Evolutionary conservation across 2,888 invertebrate genomes (phyloP), one percentile per base, ranked within the genome.

Genomic region (Sesia bembeciformis): DNA sequence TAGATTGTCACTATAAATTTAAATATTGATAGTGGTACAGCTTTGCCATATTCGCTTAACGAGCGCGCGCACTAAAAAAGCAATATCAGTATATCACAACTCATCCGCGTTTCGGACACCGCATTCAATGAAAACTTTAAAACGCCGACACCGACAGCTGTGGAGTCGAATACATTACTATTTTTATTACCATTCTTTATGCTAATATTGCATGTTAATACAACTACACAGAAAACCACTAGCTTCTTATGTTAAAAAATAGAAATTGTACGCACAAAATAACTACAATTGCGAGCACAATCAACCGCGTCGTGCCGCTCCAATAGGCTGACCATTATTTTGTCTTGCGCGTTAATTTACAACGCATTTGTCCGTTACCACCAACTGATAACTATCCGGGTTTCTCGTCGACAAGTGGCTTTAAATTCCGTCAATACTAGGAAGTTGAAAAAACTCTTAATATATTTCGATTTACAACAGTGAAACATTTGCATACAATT

Each of bases 41-140:
- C 54, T 54, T 83, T 67, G 80, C 81, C 73, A 78, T 68, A 74
- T 73, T 74, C 74, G 74, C 67, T 76, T 83, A 85, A 85, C 82
- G 79, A 84, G 76, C 76, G 70, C 63, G 70, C 62, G 67, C 76
- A 74, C 76, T 76, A 81, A 79, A 81, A 80, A 81, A 77, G 74
- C 75, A 78, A 84, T 85, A 82, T 77, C 87, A 79, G 81, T 87
- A 87, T 83, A 85, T 87, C 84, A 88, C 83, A 52, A 59, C 72
- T 75, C 81, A 79, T 82, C 82, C 77, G 80, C 78, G 74, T 77
- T 78, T 81, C 62, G 78, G 79, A 74, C 74, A 66, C 67, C 67
- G 64, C 70, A 67, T 74, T 77, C 78, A 75, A 73, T 78, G 80
- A 77, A 80, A 76, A 76, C 67, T 77, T 68, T 73, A 62, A 70